phyloP scores from a whole-genome alignment of 2,113 vertebrate genomes.

The Myxocyprinus asiaticus region DNA sequence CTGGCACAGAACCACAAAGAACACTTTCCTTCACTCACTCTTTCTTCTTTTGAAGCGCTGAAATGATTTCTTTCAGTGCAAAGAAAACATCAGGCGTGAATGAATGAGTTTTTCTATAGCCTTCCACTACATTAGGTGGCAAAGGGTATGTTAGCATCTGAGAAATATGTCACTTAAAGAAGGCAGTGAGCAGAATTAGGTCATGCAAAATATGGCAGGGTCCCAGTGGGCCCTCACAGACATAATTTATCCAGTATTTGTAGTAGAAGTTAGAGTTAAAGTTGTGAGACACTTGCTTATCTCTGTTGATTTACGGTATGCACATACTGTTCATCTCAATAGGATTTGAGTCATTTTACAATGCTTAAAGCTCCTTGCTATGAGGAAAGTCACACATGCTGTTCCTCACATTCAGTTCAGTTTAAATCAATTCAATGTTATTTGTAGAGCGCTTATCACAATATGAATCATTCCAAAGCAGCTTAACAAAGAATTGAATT shows the following conservation, averaged over 20 bases:
- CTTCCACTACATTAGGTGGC: conserved; percentile 50
- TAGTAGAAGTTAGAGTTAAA: conserved; percentile 72
- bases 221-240: conserved; percentile 57
- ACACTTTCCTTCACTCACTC: not conserved
- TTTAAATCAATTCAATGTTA: not conserved
- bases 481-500: conserved; percentile 33
- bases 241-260: conserved; percentile 72
- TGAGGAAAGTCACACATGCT: not conserved
- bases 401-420: not conserved
- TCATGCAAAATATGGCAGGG: conserved; percentile 68
- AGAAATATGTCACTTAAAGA: conserved; percentile 64
- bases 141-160: conserved; percentile 32
- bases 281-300: conserved; percentile 73
- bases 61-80: not conserved
- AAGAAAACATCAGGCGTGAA: not conserved
- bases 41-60: too few relatives aligned
- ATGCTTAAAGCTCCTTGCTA: too few relatives aligned
- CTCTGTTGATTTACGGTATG: conserved; percentile 69
- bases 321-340: not conserved
- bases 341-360: not conserved
- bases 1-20: conserved; percentile 5
- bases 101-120: not conserved
- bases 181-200: conserved; percentile 70
- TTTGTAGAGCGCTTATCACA: not conserved
- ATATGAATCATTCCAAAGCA: not conserved